Evolutionary conservation across 2,113 vertebrate species (phyloP).

Genomic region (Lamprotornis superbus): DNA sequence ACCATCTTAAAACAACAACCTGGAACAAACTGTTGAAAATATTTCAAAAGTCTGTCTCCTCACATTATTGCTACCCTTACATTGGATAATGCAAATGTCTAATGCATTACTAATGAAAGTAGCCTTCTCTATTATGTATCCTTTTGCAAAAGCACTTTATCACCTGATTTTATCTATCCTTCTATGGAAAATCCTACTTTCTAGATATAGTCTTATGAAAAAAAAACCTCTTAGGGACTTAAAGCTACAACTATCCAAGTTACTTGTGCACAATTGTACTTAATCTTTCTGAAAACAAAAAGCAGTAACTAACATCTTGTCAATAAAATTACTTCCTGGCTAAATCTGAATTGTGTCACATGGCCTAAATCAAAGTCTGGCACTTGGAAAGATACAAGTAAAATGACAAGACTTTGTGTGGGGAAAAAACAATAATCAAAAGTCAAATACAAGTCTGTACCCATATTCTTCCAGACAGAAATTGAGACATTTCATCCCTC

Average conservation of each 20-base stretch:
- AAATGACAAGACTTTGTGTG: background rate
- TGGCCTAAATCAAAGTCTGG: background rate
- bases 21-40: background rate
- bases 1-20: background rate
- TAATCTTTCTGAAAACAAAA: background rate
- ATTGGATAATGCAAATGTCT: background rate
- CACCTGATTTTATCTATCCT: background rate
- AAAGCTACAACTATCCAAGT: background rate
- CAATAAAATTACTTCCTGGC: background rate
- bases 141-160: background rate
- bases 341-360: background rate
- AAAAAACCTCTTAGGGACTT: background rate
- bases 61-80: background rate
- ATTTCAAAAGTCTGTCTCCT: background rate
- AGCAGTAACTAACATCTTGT: background rate
- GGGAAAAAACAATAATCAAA: background rate
- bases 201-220: background rate
- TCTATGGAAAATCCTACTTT: background rate
- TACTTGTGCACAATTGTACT: background rate
- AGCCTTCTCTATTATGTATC: background rate
- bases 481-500: background rate
- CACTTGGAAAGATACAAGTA: background rate
- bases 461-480: background rate
- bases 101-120: background rate
- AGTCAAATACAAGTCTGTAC: background rate